A percentile compares a stretch with the other conserved stretches of the same genome.
Conservation (phyloP, 1,140 invertebrate species). For the Bombus vancouverensis region DNA sequence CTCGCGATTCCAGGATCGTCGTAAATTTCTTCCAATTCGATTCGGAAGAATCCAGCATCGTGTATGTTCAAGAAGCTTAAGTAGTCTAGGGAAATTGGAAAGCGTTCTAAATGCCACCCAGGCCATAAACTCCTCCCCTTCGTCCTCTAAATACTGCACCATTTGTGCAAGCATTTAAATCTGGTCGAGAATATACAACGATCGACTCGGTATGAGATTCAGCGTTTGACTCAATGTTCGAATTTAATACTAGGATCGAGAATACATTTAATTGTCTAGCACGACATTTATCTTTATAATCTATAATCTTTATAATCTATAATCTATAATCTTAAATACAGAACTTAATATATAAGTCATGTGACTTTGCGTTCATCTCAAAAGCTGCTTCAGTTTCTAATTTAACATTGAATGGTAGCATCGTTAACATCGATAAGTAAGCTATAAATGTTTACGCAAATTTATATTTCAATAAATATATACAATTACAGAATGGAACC, state of each 20-base stretch:
- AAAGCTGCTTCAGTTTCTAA: no score
- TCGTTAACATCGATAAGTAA: no score
- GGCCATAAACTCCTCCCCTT: conserved; percentile 24
- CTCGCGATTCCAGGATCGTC: no score
- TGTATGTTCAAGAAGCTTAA: not conserved
- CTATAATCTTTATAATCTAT: not conserved
- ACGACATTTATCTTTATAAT: not conserved
- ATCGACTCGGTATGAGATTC: not conserved
- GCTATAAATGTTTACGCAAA: no score
- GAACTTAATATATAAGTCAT: no score
- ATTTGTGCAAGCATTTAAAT: not conserved
- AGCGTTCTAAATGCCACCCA: conserved; percentile 22
- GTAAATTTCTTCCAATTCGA: not conserved
- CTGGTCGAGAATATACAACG: not conserved
- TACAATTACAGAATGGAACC: no score
- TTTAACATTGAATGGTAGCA: no score
- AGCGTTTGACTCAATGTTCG: no score
- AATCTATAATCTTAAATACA: no score
- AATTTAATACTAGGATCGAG: not conserved
- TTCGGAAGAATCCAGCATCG: not conserved
- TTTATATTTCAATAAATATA: no score
- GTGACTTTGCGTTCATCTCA: no score
- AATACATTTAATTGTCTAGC: no score
- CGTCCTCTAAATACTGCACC: not conserved
- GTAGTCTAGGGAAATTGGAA: conserved; percentile 21